These are phyloP conservation scores for Drosophila maculinotata DNA, from an alignment of 2,888 invertebrate genomes.

Conservation along the genomic window DNA sequence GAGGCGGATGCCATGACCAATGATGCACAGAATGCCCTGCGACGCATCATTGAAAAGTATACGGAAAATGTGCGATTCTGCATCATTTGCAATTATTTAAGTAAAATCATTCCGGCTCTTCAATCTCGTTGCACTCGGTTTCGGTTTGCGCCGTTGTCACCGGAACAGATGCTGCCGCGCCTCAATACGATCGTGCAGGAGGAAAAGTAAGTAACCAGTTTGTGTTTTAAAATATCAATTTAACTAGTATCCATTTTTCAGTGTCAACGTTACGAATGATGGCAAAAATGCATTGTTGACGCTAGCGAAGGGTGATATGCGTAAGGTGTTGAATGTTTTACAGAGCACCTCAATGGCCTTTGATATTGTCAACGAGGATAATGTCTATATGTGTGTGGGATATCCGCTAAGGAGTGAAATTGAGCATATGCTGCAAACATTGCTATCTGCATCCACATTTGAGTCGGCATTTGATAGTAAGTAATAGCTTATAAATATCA, in stretches of 20 bases:
- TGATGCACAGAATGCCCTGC: conserved; percentile 99
- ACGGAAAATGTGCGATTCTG: conserved; percentile 99
- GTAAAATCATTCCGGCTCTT: conserved; percentile 99
- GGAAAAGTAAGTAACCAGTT: conserved; percentile 89
- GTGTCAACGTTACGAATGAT: conserved; percentile 93
- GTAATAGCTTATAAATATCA: neutral
- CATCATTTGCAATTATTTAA: conserved; percentile 99
- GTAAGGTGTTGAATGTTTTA: conserved; percentile 97
- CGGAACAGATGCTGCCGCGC: conserved; percentile 95
- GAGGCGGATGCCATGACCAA: conserved; percentile 99
- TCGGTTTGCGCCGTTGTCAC: conserved; percentile 95
- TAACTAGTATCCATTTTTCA: conserved; percentile 78
- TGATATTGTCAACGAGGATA: conserved; percentile 94
- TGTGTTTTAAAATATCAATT: neutral
- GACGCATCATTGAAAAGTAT: conserved; percentile 99
- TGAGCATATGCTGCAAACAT: conserved; percentile 93
- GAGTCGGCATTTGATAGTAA: conserved; percentile 82
- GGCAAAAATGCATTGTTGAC: conserved; percentile 95
- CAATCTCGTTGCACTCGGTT: conserved; percentile 99
- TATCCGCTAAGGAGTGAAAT: conserved; percentile 97
- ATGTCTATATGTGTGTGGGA: conserved; percentile 97
- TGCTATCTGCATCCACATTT: conserved; percentile 85
- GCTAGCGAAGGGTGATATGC: conserved; percentile 98
- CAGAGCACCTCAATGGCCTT: conserved; percentile 98
- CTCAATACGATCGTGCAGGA: conserved; percentile 92